These are phyloP conservation scores for Poeciliopsis paucimaculata DNA, from an alignment of 2,797 vertebrate genomes.

Conservation along the genomic window DNA sequence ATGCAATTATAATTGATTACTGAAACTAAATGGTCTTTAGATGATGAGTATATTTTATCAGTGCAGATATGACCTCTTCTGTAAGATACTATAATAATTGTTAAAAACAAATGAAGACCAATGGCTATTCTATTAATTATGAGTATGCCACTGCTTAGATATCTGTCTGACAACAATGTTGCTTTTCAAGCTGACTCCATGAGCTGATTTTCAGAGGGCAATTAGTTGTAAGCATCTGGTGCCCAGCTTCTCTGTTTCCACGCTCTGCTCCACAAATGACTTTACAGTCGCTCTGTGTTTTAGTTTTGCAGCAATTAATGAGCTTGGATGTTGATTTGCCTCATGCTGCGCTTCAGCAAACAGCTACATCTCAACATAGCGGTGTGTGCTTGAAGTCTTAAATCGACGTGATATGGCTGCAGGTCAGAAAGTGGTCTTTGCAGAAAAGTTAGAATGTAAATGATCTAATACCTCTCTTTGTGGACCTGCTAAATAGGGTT, in stretches of 20 bases:
- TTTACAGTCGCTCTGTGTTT: conserved; percentile 40
- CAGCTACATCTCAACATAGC: conserved; percentile 14
- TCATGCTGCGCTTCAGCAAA: conserved; percentile 27
- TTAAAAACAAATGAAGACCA: conserved; percentile 4
- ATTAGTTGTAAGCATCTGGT: conserved; percentile 65
- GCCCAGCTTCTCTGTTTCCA: conserved; percentile 43
- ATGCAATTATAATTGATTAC: conserved; percentile 4
- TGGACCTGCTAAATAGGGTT: background rate
- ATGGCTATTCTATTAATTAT: background rate
- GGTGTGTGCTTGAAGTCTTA: background rate
- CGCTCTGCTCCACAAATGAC: conserved; percentile 48
- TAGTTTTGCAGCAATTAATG: conserved; percentile 43
- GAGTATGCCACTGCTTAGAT: background rate
- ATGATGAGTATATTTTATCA: conserved; percentile 8
- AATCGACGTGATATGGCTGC: background rate
- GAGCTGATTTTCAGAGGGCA: conserved; percentile 36
- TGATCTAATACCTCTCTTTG: background rate
- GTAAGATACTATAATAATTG: background rate
- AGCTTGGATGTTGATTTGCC: conserved; percentile 43
- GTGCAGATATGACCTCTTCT: background rate
- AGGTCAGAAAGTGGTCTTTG: conserved; percentile 11
- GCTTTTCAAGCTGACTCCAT: conserved; percentile 46
- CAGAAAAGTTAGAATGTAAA: conserved; percentile 1
- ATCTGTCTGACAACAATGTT: conserved; percentile 14
- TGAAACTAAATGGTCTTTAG: conserved; percentile 14